phyloP scores from a whole-genome alignment of 2,888 invertebrate genomes.

The Drosophila pseudotalamancana region DNA sequence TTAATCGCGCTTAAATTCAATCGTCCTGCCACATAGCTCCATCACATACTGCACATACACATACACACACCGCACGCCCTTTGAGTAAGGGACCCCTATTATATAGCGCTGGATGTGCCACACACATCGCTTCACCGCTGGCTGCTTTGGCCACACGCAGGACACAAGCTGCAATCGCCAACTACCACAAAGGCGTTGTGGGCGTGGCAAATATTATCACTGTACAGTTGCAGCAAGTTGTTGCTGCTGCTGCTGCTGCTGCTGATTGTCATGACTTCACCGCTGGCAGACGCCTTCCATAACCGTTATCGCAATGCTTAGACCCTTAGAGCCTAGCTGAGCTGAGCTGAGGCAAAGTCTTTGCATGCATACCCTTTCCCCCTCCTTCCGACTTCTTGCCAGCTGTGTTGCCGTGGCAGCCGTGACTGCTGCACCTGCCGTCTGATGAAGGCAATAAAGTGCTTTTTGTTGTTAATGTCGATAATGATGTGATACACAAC shows the following conservation, averaged over 20 bases:
- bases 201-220: conserved; percentile 64
- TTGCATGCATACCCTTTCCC: neutral
- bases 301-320: conserved; percentile 22
- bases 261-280: conserved; percentile 40
- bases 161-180: conserved; percentile 3
- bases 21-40: neutral
- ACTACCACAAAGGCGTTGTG: conserved; percentile 22
- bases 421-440: conserved; percentile 18
- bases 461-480: conserved; percentile 71
- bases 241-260: conserved; percentile 1
- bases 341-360: conserved; percentile 3
- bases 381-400: neutral
- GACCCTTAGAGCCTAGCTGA: conserved; percentile 15
- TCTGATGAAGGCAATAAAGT: conserved; percentile 73
- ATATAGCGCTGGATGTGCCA: conserved; percentile 4
- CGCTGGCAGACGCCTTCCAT: conserved; percentile 7
- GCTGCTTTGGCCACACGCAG: conserved; percentile 9
- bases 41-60: conserved; percentile 2
- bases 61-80: conserved; percentile 18
- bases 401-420: conserved; percentile 12
- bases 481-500: conserved; percentile 67
- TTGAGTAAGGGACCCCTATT: conserved; percentile 35
- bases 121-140: conserved; percentile 2
- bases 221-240: conserved; percentile 50
- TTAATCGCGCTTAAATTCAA: conserved; percentile 28